Evolutionary conservation across 92 coral and sea anemone genomes (phyloP).

Genomic region (Phenganax marumi): DNA sequence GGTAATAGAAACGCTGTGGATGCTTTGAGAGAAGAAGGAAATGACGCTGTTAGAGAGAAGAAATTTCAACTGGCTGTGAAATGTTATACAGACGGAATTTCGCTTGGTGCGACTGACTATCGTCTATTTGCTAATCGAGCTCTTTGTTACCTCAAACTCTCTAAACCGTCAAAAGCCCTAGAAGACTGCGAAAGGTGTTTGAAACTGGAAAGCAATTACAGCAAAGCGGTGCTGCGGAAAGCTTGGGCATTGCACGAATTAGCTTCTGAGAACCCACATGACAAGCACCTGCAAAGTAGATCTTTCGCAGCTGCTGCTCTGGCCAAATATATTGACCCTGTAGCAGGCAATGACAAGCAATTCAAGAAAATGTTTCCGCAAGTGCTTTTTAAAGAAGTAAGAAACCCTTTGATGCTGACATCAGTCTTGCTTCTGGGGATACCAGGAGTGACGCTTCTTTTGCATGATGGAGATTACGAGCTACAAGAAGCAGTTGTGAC

Average conservation of each 20-base stretch:
- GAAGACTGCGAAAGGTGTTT: slow-evolving; percentile 68
- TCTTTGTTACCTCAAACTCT: slow-evolving; percentile 61
- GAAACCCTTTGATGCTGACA: slow-evolving; percentile 45
- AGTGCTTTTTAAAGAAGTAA: slow-evolving; percentile 16
- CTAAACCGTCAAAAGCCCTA: slow-evolving; percentile 59
- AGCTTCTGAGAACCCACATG: slow-evolving; percentile 32
- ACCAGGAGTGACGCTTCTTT: slow-evolving; percentile 53
- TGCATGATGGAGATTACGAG: slow-evolving; percentile 57
- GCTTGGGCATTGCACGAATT: slow-evolving; percentile 70
- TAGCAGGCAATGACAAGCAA: background rate
- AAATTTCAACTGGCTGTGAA: slow-evolving; percentile 51
- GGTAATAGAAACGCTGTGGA: slow-evolving; percentile 23
- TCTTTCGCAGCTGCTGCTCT: slow-evolving; percentile 56
- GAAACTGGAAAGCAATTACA: slow-evolving; percentile 40
- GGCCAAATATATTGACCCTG: slow-evolving; percentile 54
- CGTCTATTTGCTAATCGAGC: slow-evolving; percentile 65
- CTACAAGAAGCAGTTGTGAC: slow-evolving; percentile 9
- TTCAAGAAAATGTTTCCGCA: slow-evolving; percentile 57
- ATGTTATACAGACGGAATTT: slow-evolving; percentile 55
- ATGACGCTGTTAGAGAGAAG: slow-evolving; percentile 54
- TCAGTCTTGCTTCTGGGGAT: slow-evolving; percentile 4
- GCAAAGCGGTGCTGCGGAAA: slow-evolving; percentile 68
- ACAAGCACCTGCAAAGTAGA: slow-evolving; percentile 41
- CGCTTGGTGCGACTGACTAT: slow-evolving; percentile 33
- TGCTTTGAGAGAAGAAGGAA: slow-evolving; percentile 61